Base-by-base conservation (phyloP, 1,140 invertebrate species). In the Batillaria attramentaria region DNA sequence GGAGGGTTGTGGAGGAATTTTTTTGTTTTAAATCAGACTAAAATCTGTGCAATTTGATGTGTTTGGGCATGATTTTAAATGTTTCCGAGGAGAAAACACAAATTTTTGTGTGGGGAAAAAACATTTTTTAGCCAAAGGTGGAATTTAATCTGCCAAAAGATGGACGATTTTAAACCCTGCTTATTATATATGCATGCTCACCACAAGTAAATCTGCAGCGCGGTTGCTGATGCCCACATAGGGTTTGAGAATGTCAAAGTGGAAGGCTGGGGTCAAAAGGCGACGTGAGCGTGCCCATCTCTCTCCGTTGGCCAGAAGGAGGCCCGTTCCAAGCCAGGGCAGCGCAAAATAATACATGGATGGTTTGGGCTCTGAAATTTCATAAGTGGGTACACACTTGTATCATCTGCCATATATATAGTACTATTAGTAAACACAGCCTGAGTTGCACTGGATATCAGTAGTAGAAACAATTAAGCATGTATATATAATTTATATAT, bases 251-350 rank as follows among this genome's bases (percentile, higher is more conserved):
- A 97, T 96, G 76, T 94, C 93, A 85, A 96, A 96, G 89, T 97
- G 96, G 88, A 97, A 97, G 0, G 96, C 94, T 33, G 96, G 96
- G 1, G 96, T 97, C 3, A 98, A 95, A 81, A 98, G 93, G 91
- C 97, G 96, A 75, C 96, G 92, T 16, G 95, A 91, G 0, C 90
- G 84, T 65, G 93, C 93, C 96, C 96, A 98, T 89, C 95, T 95
- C n/a, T 91, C 88, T 60, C 95, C 95, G 75, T 92, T 93, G 70
- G 93, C 94, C 8, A 83, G 31, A 57, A 86, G 60, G 33, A 86
- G 68, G 24, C 85, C 84, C 31, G 80, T 78, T 8, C 85, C 85
- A 37, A 83, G 72, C 82, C 82, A 83, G 3, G 78, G 75, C 33
- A 78, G 5, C 24, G 57, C 75, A 43, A 72, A 73, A 31, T 33